Conservation (phyloP, 2,888 invertebrate species). For the Ornithoptera alexandrae region DNA sequence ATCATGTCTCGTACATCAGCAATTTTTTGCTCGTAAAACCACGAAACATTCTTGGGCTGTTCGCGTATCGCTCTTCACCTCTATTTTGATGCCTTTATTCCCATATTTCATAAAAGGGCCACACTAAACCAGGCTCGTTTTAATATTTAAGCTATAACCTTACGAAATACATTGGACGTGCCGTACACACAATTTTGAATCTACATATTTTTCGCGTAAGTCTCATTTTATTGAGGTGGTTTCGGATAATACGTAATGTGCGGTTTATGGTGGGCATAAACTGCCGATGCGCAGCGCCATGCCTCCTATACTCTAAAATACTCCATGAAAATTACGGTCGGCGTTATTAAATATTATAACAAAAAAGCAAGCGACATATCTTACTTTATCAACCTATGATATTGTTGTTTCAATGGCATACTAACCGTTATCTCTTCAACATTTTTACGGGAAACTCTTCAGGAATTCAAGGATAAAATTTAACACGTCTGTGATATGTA, state of each 20-base stretch:
- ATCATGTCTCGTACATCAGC: conserved; percentile 9
- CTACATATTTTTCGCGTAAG: conserved; percentile 57
- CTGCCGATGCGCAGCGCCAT: conserved; percentile 38
- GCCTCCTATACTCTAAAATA: conserved; percentile 44
- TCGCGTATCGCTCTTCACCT: conserved; percentile 18
- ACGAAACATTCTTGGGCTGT: conserved; percentile 14
- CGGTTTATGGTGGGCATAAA: conserved; percentile 57
- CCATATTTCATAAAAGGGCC: conserved; percentile 29
- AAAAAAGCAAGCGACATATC: conserved; percentile 31
- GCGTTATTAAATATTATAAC: conserved; percentile 39
- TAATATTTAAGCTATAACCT: conserved; percentile 31
- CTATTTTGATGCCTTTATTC: conserved; percentile 30
- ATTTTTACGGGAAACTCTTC: background rate
- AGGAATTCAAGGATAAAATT: background rate
- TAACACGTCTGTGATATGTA: background rate
- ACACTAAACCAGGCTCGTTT: conserved; percentile 29
- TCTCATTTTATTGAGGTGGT: conserved; percentile 55
- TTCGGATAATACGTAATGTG: conserved; percentile 56
- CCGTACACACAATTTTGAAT: conserved; percentile 43
- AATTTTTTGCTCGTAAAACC: conserved; percentile 23
- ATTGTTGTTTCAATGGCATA: conserved; percentile 31
- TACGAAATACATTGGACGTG: conserved; percentile 37
- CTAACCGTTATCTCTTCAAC: conserved; percentile 8
- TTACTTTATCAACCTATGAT: conserved; percentile 33
- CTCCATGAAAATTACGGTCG: conserved; percentile 55